Conservation (phyloP, 2,113 vertebrate species). For the Puffinus mauretanicus region DNA sequence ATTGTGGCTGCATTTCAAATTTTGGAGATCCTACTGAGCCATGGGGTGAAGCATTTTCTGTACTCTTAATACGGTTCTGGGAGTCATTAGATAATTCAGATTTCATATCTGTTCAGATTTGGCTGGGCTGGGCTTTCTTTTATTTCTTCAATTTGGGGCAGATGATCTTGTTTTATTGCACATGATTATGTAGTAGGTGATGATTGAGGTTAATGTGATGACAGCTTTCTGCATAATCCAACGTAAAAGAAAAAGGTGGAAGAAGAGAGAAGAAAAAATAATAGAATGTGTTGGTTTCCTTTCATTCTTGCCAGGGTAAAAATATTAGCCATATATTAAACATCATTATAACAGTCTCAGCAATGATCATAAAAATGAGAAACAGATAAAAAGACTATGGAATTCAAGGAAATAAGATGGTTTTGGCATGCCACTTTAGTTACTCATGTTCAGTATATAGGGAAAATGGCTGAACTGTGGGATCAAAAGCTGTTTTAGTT, state of each 20-base stretch:
- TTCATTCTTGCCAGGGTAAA: not conserved
- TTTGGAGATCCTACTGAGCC: not conserved
- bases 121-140: not conserved
- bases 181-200: not conserved
- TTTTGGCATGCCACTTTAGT: not conserved
- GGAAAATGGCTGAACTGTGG: not conserved
- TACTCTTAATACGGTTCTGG: not conserved
- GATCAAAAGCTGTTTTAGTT: not conserved
- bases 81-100: not conserved
- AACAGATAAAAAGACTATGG: not conserved
- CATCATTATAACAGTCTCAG: not conserved
- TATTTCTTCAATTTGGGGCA: not conserved
- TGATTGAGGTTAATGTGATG: not conserved
- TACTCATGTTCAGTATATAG: not conserved
- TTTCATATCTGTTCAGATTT: not conserved
- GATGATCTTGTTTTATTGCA: not conserved
- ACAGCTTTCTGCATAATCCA: not conserved
- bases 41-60: not conserved
- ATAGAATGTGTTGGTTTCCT: rapidly evolving
- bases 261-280: not conserved
- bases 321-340: not conserved
- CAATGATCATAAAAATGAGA: not conserved
- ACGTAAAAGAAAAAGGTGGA: not conserved
- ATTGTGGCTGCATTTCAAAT: not conserved
- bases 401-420: not conserved